These are phyloP conservation scores for Sinocyclocheilus maitianheensis DNA, from an alignment of 2,113 vertebrate species.

Conservation along the genomic window DNA sequence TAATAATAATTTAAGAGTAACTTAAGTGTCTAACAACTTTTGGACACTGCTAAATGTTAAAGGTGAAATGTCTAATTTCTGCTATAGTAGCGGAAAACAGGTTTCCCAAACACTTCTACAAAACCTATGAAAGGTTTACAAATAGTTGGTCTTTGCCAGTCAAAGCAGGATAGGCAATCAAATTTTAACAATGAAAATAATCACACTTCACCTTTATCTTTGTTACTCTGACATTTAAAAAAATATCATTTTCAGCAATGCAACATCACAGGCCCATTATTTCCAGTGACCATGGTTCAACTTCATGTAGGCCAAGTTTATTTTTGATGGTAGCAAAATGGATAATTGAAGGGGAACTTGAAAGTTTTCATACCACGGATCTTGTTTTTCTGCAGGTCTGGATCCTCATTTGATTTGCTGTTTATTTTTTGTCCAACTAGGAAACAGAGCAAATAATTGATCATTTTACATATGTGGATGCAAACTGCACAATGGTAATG, in stretches of 20 bases:
- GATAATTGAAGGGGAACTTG: background rate
- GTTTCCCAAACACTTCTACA: background rate
- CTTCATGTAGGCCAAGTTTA: background rate
- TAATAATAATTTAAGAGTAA: background rate
- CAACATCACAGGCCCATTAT: slow-evolving; percentile 16
- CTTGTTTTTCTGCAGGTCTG: slow-evolving; percentile 80
- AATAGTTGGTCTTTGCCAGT: background rate
- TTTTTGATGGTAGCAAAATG: slow-evolving; percentile 10
- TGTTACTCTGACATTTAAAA: background rate
- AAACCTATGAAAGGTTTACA: background rate
- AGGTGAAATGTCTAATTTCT: background rate
- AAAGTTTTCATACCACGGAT: slow-evolving; percentile 70
- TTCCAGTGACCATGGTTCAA: background rate
- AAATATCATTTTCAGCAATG: background rate
- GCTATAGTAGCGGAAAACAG: background rate
- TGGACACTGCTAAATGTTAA: background rate
- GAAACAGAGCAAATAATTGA: slow-evolving; percentile 58
- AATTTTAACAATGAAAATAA: background rate
- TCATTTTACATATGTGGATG: slow-evolving; percentile 53
- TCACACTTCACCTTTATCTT: background rate
- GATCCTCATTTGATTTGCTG: slow-evolving; percentile 74
- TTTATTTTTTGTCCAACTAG: slow-evolving; percentile 80
- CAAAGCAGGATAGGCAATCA: background rate
- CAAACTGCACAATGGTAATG: slow-evolving; percentile 35
- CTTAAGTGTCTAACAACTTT: background rate